Percentiles rank a stretch among this genome's conserved stretches.
These are phyloP conservation scores for Promerops cafer DNA, from an alignment of 2,113 vertebrate species.

Conservation along the genomic window DNA sequence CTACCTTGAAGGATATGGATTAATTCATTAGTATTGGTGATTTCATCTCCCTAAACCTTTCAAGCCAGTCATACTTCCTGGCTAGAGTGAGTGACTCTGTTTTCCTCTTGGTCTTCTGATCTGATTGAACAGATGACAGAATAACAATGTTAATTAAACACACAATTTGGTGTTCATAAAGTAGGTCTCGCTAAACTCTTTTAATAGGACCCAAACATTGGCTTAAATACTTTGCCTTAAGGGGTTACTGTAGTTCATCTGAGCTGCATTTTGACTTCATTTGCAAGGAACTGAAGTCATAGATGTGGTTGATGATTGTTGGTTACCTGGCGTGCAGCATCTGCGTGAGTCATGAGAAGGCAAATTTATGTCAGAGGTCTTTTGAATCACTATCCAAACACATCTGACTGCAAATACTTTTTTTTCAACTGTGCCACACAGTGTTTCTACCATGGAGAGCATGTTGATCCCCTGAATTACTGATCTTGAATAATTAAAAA, in stretches of 20 bases:
- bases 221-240: neutral
- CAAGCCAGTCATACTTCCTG: neutral
- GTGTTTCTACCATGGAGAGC: neutral
- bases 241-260: neutral
- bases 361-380: neutral
- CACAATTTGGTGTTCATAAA: neutral
- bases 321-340: neutral
- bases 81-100: neutral
- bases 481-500: neutral
- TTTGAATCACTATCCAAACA: neutral
- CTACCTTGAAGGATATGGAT: neutral
- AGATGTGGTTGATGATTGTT: neutral
- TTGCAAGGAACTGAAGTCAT: neutral
- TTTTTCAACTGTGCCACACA: neutral
- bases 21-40: neutral
- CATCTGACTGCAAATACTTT: neutral
- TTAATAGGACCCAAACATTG: neutral
- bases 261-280: neutral
- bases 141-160: neutral
- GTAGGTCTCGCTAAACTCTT: neutral
- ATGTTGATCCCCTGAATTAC: neutral
- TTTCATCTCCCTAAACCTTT: neutral
- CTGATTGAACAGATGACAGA: neutral
- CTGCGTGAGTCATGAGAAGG: neutral
- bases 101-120: neutral